phyloP scores from a whole-genome alignment of 2,797 vertebrate species.

The Onychomys arenicola region DNA sequence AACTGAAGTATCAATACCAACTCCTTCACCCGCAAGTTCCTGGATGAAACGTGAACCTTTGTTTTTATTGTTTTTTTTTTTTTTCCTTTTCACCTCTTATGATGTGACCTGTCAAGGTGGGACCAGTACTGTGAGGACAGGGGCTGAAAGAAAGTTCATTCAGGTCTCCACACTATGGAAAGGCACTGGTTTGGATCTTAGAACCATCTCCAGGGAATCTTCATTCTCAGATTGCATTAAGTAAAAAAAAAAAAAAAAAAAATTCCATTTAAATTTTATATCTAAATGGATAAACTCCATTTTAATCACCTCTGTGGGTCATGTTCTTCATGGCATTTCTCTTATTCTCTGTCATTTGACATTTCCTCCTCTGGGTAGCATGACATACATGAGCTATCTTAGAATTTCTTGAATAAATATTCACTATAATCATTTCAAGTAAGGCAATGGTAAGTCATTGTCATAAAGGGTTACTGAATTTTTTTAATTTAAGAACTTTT shows the following conservation, averaged over 20 bases:
- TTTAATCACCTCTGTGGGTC: constrained; percentile 75
- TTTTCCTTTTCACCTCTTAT: not conserved
- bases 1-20: not conserved
- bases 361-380: constrained; percentile 73
- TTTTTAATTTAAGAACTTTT: constrained; percentile 64
- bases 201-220: constrained; percentile 53
- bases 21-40: not conserved
- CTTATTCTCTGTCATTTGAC: constrained; percentile 79
- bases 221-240: constrained; percentile 63
- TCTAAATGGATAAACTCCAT: constrained; percentile 72
- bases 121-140: not conserved
- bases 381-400: constrained; percentile 75
- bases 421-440: constrained; percentile 72
- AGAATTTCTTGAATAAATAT: constrained; percentile 82
- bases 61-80: not conserved
- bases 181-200: constrained; percentile 40
- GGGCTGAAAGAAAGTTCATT: constrained; percentile 42
- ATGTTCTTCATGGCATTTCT: constrained; percentile 75
- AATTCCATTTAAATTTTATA: constrained; percentile 79
- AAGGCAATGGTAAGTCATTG: constrained; percentile 58
- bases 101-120: not conserved
- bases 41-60: not conserved
- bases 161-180: constrained; percentile 42
- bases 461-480: constrained; percentile 65
- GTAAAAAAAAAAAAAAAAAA: constrained; percentile 59